phyloP scores from a whole-genome alignment of 2,888 invertebrate genomes.

The Mythimna loreyi region DNA sequence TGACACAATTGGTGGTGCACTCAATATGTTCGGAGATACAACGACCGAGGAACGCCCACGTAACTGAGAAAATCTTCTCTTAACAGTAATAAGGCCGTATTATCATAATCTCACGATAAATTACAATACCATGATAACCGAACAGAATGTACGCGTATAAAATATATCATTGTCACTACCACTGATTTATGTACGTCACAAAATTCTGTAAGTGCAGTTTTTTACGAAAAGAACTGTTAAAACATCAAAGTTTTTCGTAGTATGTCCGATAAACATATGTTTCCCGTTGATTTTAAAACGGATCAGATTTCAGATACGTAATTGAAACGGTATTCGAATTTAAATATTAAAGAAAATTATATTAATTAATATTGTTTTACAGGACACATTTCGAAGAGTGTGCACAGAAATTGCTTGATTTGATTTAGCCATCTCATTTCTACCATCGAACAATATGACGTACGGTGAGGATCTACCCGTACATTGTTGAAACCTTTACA shows the following conservation, averaged over 20 bases:
- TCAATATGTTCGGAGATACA: slow-evolving; percentile 58
- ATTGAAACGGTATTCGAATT: background rate
- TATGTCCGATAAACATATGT: background rate
- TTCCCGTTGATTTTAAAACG: background rate
- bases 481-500: too few species aligned
- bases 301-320: background rate
- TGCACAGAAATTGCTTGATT: too few species aligned
- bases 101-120: slow-evolving; percentile 74
- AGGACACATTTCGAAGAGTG: too few species aligned
- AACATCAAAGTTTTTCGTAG: background rate
- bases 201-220: slow-evolving; percentile 39
- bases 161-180: slow-evolving; percentile 63
- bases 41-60: slow-evolving; percentile 54
- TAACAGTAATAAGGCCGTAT: slow-evolving; percentile 56
- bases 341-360: background rate
- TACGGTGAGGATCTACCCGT: too few species aligned
- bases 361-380: background rate
- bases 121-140: slow-evolving; percentile 70
- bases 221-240: background rate
- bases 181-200: slow-evolving; percentile 44
- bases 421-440: too few species aligned
- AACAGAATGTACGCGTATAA: slow-evolving; percentile 59
- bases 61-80: slow-evolving; percentile 49
- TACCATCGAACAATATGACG: too few species aligned
- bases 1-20: slow-evolving; percentile 54